These are phyloP conservation scores for Dilophus febrilis DNA, from an alignment of 2,888 invertebrate species.

Conservation along the genomic window DNA sequence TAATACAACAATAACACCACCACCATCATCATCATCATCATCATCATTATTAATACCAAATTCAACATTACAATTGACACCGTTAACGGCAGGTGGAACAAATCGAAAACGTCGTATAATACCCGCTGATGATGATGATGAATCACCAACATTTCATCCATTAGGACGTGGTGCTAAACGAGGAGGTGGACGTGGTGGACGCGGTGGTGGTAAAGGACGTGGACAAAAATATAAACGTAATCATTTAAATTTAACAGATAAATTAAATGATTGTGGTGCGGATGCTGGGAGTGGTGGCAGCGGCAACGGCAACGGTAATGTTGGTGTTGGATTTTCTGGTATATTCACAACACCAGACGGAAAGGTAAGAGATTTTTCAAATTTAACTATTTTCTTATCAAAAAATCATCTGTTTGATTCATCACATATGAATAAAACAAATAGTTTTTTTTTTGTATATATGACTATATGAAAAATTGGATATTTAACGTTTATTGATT, in stretches of 20 bases:
- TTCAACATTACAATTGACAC: not conserved
- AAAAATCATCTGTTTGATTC: too few relatives aligned
- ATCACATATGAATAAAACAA: too few relatives aligned
- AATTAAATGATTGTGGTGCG: conserved; percentile 21
- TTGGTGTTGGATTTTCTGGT: too few relatives aligned
- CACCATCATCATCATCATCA: not conserved
- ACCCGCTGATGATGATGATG: conserved; percentile 7
- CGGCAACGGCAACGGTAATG: conserved; percentile 16
- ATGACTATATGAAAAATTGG: too few relatives aligned
- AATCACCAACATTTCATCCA: conserved; percentile 9
- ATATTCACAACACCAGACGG: conserved; percentile 20
- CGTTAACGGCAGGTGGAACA: not conserved
- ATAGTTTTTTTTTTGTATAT: too few relatives aligned
- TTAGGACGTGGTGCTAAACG: conserved; percentile 20
- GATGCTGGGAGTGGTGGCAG: conserved; percentile 32
- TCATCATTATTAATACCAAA: not conserved
- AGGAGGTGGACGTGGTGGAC: conserved; percentile 31
- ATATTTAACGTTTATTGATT: too few relatives aligned
- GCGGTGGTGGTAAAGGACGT: conserved; percentile 14
- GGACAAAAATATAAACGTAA: conserved; percentile 21
- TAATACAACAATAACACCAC: not conserved
- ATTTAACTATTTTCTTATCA: too few relatives aligned
- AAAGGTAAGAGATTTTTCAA: too few relatives aligned
- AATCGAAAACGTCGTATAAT: conserved; percentile 1
- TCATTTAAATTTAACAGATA: conserved; percentile 25